phyloP scores from a whole-genome alignment of 2,113 vertebrate species.

The Poicephalus meyeri region DNA sequence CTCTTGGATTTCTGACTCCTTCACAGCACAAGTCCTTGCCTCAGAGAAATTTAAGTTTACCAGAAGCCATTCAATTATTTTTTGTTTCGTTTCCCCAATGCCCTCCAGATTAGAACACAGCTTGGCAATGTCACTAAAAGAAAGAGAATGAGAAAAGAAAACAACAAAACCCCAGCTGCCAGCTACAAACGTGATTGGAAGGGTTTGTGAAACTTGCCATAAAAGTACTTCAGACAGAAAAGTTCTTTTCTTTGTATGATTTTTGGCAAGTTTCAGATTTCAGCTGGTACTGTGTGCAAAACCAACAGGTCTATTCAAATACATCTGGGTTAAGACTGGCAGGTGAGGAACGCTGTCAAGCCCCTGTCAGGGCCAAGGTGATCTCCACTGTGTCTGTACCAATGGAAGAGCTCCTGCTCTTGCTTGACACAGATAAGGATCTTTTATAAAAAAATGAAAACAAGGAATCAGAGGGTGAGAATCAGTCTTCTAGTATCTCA shows the following conservation, averaged over 20 bases:
- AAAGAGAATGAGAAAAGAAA: conserved; percentile 42
- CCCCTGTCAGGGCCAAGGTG: not conserved
- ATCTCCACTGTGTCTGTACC: not conserved
- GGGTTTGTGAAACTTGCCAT: conserved; percentile 36
- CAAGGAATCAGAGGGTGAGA: conserved; percentile 21
- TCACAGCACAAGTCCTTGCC: conserved; percentile 44
- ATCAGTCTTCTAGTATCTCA: conserved; percentile 17
- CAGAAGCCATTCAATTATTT: conserved; percentile 14
- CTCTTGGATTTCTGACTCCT: conserved; percentile 48
- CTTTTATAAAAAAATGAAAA: conserved; percentile 18
- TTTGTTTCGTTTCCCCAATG: not conserved
- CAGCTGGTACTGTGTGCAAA: not conserved
- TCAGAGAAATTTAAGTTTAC: conserved; percentile 33
- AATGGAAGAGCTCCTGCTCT: not conserved
- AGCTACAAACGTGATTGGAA: not conserved
- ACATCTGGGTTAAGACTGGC: not conserved
- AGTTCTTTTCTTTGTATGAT: conserved; percentile 16
- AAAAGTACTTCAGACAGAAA: conserved; percentile 40
- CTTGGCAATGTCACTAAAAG: conserved; percentile 53
- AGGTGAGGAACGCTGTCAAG: not conserved
- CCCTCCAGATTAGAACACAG: conserved; percentile 50
- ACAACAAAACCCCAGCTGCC: not conserved
- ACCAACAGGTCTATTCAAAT: conserved; percentile 4
- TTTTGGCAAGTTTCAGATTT: conserved; percentile 38
- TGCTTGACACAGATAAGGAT: not conserved